Evolutionary conservation across 2,888 invertebrate genomes (phyloP), one percentile per base, ranked within the genome.

Genomic region (Onthophagus sagittarius): DNA sequence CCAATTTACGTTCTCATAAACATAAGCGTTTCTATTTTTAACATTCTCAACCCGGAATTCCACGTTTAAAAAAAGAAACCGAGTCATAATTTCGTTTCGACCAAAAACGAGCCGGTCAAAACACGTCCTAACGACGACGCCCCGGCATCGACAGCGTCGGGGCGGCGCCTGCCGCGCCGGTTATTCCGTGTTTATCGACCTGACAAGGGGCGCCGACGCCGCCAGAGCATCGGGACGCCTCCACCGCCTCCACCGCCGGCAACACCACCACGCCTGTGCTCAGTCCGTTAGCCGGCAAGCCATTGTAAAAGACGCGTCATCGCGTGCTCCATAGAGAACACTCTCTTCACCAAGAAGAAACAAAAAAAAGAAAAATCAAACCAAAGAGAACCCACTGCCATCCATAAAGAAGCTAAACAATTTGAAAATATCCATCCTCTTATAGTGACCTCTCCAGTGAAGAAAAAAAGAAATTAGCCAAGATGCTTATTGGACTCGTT

Each of bases 401-500:
- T 76, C 71, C 67, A 67, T 23, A 67, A 32, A 67, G 32, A 67
- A 15, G 2, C 67, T 31, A 14, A 11, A 11, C 9, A 15, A 13
- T n/a, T 3, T 4, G 64, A 15, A 15, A 14, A 15, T 23, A 23
- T 23, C 23, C 23, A 23, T 23, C 23, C 23, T 23, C 23, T 76
- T 72, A 74, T 74, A 69, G 63, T 74, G 73, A 23, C 23, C 23
- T 23, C 23, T 23, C 23, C 23, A 23, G 23, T 23, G 23, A 23
- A 23, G 23, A 23, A 31, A 11, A 67, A 67, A 67, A 23, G 9
- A 75, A n/a, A 75, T 74, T 73, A 71, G 72, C 74, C 83, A 88
- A 85, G 79, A 95, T 95, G 95, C 88, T 95, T 89, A 94, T 95
- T 89, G 93, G 92, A 86, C 91, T 95, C 84, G 94, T 95, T 85